phyloP scores from a whole-genome alignment of 1,140 invertebrate species.

The Phortica variegata region DNA sequence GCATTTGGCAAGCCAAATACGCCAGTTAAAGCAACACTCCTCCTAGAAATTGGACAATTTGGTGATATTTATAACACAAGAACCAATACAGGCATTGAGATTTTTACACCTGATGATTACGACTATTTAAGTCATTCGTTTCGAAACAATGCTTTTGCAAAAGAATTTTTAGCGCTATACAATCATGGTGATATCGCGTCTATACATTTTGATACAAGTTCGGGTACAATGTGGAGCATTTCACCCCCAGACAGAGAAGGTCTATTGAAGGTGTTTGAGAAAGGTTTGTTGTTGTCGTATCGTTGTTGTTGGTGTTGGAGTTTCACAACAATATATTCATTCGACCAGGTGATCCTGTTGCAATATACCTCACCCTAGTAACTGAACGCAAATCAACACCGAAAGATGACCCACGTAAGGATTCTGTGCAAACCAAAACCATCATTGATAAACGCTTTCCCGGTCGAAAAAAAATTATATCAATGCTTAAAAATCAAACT shows the following conservation, averaged over 20 bases:
- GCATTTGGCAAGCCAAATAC: conserved; percentile 86
- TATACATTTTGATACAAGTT: conserved; percentile 77
- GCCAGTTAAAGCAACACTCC: conserved; percentile 79
- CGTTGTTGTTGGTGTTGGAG: too few species aligned
- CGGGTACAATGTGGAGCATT: conserved; percentile 86
- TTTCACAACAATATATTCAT: too few species aligned
- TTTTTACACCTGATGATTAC: conserved; percentile 22
- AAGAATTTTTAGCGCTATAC: conserved; percentile 86
- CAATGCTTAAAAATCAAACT: too few species aligned
- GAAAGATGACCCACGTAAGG: too few species aligned
- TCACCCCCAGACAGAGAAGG: conserved; percentile 83
- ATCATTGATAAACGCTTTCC: conserved; percentile 51
- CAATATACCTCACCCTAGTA: too few species aligned
- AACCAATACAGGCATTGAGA: conserved; percentile 29
- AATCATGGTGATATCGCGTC: conserved; percentile 79
- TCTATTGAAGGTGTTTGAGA: conserved; percentile 59
- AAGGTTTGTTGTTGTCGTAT: too few species aligned
- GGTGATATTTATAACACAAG: conserved; percentile 80
- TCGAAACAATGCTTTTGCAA: conserved; percentile 62
- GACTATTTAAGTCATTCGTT: conserved; percentile 19
- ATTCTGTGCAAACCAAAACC: too few species aligned
- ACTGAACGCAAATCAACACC: too few species aligned
- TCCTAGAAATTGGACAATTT: conserved; percentile 84
- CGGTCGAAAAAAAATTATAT: too few species aligned
- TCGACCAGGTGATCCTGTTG: too few species aligned